phyloP scores from a whole-genome alignment of 2,113 vertebrate species.

The Ageneiosus marmoratus region DNA sequence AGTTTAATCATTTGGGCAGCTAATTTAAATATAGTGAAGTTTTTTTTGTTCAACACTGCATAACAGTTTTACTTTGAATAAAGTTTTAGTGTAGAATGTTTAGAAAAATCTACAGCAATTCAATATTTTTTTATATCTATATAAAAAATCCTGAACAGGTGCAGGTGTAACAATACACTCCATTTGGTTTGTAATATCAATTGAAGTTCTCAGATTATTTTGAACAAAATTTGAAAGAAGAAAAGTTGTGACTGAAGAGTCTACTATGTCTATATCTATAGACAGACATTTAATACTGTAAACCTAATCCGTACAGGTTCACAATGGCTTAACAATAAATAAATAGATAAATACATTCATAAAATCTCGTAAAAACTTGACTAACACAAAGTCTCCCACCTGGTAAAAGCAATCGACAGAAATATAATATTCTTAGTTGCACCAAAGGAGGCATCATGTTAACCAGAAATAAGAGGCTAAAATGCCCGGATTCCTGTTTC shows the following conservation, averaged over 20 bases:
- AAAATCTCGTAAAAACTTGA: neutral
- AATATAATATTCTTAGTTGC: neutral
- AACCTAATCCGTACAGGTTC: neutral
- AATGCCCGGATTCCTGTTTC: neutral
- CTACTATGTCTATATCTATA: no score
- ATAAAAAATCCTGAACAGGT: neutral
- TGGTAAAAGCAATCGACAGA: neutral
- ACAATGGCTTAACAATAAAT: neutral
- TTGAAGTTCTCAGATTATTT: neutral
- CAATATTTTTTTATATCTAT: neutral
- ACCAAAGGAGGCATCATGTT: neutral
- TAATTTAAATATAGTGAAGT: neutral
- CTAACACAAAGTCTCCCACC: neutral
- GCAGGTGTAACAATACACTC: neutral
- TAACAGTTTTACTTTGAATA: neutral
- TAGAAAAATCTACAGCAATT: neutral
- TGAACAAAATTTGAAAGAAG: neutral
- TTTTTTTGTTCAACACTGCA: neutral
- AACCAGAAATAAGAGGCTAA: neutral
- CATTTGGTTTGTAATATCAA: neutral
- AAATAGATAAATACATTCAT: neutral
- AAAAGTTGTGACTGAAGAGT: neutral
- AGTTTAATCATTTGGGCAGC: neutral
- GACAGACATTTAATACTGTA: neutral
- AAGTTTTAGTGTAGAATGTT: neutral